Base-by-base conservation (phyloP, 1,140 invertebrate genomes). In the Nymphalis io region DNA sequence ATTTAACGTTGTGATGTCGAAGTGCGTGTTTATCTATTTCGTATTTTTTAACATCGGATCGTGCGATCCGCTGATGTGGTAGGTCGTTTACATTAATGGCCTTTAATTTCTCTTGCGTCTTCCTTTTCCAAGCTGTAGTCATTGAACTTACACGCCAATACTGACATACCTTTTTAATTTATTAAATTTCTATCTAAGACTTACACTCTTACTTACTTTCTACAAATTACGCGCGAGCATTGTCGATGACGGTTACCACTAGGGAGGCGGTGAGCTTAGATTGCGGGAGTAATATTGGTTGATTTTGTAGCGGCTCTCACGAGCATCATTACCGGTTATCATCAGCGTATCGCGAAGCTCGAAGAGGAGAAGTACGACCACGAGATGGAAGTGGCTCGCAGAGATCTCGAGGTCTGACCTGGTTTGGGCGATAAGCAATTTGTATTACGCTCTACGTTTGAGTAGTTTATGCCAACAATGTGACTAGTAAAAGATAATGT, bases 291-390 rank as follows among this genome's bases (percentile, higher is more conserved):
- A 92, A 90, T 77, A 70, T 82, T 87, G 72, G 80, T 93, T 92
- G 85, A 90, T 93, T 92, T 93, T 94, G 87, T 95, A 96, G 95
- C 94, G 84, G 93, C 92, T 91, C 94, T 98, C 90, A 96, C 96
- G 93, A 95, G 96, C 93, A 94, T 97, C 93, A 96, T 96, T 93
- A 94, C 93, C 90, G 94, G 94, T 90, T 97, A 98, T 94, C 95
- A 99, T 93, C 95, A 95, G 89, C 95, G 96, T 93, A 96, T 98
- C 91, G 93, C 91, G 87, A 93, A 93, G 82, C 95, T 99, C 89
- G 98, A 99, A 93, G 96, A 96, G 92, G 94, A 96, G 93, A 98
- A 99, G 94, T 99, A 98, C 94, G 98, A 99, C 94, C 94, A 98
- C 93, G 98, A 99, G 93, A 95, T 95, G 92, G 96, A 97, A 93